Evolutionary conservation across 2,113 vertebrate species (phyloP).

Genomic region (Ranitomeya imitator): DNA sequence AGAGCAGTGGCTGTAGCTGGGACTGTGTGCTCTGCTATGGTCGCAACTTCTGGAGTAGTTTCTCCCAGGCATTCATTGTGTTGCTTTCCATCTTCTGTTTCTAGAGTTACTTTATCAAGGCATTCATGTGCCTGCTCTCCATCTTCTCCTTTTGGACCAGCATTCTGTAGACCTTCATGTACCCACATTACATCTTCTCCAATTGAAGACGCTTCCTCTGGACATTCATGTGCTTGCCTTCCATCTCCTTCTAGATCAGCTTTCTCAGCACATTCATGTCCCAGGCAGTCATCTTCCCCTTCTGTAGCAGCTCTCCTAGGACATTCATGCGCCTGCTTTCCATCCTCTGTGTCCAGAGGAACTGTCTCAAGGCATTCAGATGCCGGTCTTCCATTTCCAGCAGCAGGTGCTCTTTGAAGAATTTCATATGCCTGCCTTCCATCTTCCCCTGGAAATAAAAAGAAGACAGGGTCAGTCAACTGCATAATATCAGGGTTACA

Average conservation of each 20-base stretch:
- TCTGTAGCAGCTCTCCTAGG: neutral
- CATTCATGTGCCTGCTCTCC: neutral
- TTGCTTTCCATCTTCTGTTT: slow-evolving; percentile 91
- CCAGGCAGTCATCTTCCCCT: neutral
- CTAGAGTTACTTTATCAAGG: neutral
- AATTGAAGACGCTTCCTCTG: neutral
- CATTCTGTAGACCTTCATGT: neutral
- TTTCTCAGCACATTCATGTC: neutral
- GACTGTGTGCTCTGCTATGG: slow-evolving; percentile 76
- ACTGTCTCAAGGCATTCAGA: slow-evolving; percentile 88
- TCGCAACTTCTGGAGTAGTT: slow-evolving; percentile 81
- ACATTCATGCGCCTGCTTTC: neutral
- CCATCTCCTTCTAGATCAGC: neutral
- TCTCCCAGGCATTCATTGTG: slow-evolving; percentile 92
- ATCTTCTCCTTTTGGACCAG: neutral
- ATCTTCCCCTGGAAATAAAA: slow-evolving; percentile 81
- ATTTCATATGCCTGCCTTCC: slow-evolving; percentile 91
- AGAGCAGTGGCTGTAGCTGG: slow-evolving; percentile 86
- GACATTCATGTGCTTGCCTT: neutral
- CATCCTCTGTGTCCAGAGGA: neutral
- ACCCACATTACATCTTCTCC: neutral
- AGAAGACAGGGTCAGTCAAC: neutral
- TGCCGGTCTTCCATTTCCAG: slow-evolving; percentile 81
- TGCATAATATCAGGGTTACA: no score
- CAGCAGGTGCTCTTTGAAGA: slow-evolving; percentile 84